Base-by-base conservation (phyloP, 2,888 invertebrate genomes). In the Conus canariensis region DNA sequence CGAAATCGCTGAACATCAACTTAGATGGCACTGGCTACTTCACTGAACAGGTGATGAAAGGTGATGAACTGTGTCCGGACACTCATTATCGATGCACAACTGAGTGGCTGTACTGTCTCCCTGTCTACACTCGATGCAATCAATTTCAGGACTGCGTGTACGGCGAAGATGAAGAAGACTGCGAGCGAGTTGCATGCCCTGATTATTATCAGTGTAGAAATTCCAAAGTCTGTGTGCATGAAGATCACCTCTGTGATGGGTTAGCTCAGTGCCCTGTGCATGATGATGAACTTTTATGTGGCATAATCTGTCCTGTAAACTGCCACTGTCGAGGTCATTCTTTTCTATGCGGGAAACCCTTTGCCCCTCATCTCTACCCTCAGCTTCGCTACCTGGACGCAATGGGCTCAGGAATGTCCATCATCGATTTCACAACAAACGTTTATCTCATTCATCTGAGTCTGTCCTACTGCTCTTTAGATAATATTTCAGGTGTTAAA, bases 161-260 rank as follows among this genome's bases (percentile, higher is more conserved):
- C 59, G 58, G 25, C 5, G 85, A 85, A 60, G 85, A 85, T 60
- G 85, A 85, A 60, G 19, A 59, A 12, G 16, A 58, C 85, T 85
- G 85, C 22, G 85, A 85, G 14, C 59, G 14, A 3, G 10, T 85
- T 6, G n/a, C 60, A 7, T 85, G 85, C 19, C 85, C 85, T 25
- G 1, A 3, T 22, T 60, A 56, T 3, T 85, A 85, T 19, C 85
- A n/a, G 14, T 85, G 85, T 16, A 16, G 85, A 60, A 60, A 22
- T n/a, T 85, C 85, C 25, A 25, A 8, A 25, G 85, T 85, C 2
- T 85, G 85, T 60, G 10, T 85, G 25, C 85, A 85, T n/a, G 60
- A 14, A 25, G 60, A 85, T 58, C 85, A 85, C 12, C 59, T 85
- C 25, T 85, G 85, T 85, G 85, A 85, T 60, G 85, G 85, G 6